Evolutionary conservation across 2,888 invertebrate genomes (phyloP), one percentile per base, ranked within the genome.

Genomic region (Crioceris asparagi): DNA sequence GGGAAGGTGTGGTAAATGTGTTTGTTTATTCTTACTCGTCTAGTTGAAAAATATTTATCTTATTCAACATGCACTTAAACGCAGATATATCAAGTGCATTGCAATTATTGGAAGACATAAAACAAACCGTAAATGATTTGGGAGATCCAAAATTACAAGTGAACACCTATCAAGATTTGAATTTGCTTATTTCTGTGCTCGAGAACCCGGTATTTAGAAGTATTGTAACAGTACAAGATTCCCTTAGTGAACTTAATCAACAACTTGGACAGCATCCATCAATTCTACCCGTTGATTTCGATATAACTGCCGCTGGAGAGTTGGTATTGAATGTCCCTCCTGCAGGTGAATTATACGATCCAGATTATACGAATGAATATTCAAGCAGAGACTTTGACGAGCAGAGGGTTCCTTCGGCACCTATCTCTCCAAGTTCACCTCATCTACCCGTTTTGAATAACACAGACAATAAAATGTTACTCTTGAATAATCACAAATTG

Each of bases 141-240:
- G 85, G 85, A 54, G 87, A 88, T 66, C 77, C 81, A 1, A 86
- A 87, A 60, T 63, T 87, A 41, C 83, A 85, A 67, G 71, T 70
- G 40, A 74, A 74, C 50, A 74, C 85, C 39, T 75, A 74, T 51
- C 82, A 86, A 57, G 90, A 91, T 59, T 67, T 92, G 37, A 82
- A 82, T 57, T 78, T 86, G 46, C 71, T 92, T 29, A 77, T 91
- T 49, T 83, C 82, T 45, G 75, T 92, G 44, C 59, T 86, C 46
- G 87, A 91, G 55, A 91, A 91, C 67, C 93, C 93, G 2, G 85
- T 93, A 36, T 81, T 94, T 53, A 76, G 84, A 45, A 87, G 87
- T 55, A 85, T 93, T 53, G 84, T 90, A 12, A 87, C 85, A 37
- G 79, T 94, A 41, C 83, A 93, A 70, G 92, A 93, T 60, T 92